phyloP scores from a whole-genome alignment of 1,140 invertebrate genomes.

The Zaprionus kolodkinae region DNA sequence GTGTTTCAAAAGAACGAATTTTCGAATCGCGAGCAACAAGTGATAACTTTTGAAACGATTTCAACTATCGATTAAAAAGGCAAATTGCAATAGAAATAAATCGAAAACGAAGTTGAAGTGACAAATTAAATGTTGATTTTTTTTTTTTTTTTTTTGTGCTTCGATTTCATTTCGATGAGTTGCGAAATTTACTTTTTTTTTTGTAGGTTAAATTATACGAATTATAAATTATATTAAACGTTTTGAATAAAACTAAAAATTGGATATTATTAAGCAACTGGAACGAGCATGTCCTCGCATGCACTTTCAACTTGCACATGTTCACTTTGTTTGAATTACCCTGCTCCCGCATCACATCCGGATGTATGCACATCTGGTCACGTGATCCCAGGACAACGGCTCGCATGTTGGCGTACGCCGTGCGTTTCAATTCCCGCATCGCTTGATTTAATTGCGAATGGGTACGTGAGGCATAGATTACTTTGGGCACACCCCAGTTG shows the following conservation, averaged over 20 bases:
- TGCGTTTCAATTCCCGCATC: conserved; percentile 95
- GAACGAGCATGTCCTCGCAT: conserved; percentile 91
- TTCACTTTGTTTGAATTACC: conserved; percentile 92
- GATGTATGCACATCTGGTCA: conserved; percentile 98
- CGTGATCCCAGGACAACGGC: conserved; percentile 95
- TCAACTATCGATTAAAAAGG: neutral
- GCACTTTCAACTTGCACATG: conserved; percentile 93
- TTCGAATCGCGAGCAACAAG: neutral
- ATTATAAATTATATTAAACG: no score
- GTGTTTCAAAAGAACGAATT: neutral
- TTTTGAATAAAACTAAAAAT: neutral
- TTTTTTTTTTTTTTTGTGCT: no score
- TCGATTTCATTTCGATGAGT: neutral
- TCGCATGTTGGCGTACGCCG: conserved; percentile 92
- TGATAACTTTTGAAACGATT: neutral
- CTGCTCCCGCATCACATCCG: conserved; percentile 93
- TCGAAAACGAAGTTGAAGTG: neutral
- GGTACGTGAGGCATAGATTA: conserved; percentile 98
- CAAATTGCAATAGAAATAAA: neutral
- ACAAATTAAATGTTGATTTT: neutral
- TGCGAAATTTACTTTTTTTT: neutral
- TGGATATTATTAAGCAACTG: conserved; percentile 86
- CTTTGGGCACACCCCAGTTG: conserved; percentile 89
- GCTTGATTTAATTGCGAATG: conserved; percentile 98
- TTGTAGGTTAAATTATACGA: no score